Percentiles rank a stretch among this genome's conserved stretches.
Conservation (phyloP, 2,888 invertebrate species). For the Rhagonycha fulva region DNA sequence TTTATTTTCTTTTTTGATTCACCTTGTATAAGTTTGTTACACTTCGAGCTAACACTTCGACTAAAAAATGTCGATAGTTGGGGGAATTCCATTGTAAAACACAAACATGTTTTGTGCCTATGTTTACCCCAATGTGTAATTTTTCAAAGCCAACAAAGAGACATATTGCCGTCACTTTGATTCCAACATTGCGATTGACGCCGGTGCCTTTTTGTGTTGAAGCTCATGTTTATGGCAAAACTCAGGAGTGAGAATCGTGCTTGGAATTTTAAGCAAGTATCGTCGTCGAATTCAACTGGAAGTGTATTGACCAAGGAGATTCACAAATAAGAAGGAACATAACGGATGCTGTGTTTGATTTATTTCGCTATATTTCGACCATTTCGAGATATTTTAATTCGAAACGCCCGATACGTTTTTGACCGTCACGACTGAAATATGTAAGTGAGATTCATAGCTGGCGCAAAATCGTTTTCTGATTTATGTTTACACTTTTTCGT, state of each 20-base stretch:
- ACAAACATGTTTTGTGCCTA: conserved; percentile 17
- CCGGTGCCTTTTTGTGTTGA: conserved; percentile 13
- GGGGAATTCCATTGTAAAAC: conserved; percentile 4
- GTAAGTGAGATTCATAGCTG: not conserved
- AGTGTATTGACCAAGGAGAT: not conserved
- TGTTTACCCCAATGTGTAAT: conserved; percentile 20
- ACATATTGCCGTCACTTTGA: conserved; percentile 24
- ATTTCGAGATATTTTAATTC: not conserved
- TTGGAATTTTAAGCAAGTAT: conserved; percentile 17
- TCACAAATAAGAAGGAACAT: not conserved
- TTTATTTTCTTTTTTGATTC: too few species aligned
- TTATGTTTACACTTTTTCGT: not conserved
- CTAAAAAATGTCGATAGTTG: not conserved
- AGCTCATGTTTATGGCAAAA: conserved; percentile 4
- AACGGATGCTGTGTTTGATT: not conserved
- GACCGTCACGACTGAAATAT: not conserved
- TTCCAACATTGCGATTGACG: conserved; percentile 20
- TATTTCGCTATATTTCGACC: not conserved
- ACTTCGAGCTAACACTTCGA: not conserved
- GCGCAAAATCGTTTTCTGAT: conserved; percentile 1
- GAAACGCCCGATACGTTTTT: not conserved
- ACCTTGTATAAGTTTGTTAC: not conserved
- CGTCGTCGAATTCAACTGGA: conserved; percentile 12
- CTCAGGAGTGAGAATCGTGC: conserved; percentile 8
- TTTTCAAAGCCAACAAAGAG: conserved; percentile 26